Conservation (phyloP, 1,140 invertebrate species). For the Agrilus planipennis region DNA sequence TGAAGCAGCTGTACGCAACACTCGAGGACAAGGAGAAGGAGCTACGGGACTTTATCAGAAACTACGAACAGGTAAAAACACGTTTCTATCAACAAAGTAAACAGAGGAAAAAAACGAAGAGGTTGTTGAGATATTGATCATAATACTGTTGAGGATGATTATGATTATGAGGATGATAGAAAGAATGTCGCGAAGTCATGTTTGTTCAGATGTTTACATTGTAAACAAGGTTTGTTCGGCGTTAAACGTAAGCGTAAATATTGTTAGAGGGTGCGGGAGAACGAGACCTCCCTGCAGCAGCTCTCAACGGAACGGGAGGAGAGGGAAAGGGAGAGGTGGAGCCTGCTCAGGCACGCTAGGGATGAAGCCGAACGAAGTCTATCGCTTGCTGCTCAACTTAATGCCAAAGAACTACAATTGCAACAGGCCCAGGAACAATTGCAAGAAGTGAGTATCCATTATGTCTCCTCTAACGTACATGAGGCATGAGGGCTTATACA, state of each 20-base stretch:
- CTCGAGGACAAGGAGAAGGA: slow-evolving; percentile 91
- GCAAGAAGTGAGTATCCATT: slow-evolving; percentile 50
- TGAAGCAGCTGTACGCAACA: slow-evolving; percentile 88
- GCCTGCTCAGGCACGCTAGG: slow-evolving; percentile 70
- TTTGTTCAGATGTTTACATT: too few species aligned
- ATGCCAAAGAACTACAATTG: slow-evolving; percentile 71
- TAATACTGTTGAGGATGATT: too few species aligned
- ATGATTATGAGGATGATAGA: too few species aligned
- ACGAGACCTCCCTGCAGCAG: slow-evolving; percentile 56
- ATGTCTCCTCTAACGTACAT: too few species aligned
- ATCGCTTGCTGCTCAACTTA: slow-evolving; percentile 72
- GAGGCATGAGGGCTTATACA: too few species aligned
- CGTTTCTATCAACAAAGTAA: too few species aligned
- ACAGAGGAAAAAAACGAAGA: too few species aligned
- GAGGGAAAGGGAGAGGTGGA: slow-evolving; percentile 77
- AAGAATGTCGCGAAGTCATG: too few species aligned
- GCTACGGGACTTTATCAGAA: slow-evolving; percentile 84
- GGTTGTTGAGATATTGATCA: too few species aligned
- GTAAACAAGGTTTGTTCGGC: too few species aligned
- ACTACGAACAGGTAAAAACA: slow-evolving; percentile 86
- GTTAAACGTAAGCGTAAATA: too few species aligned
- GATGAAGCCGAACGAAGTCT: slow-evolving; percentile 82
- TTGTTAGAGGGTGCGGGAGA: slow-evolving; percentile 60
- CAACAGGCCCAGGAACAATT: slow-evolving; percentile 73
- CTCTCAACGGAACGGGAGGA: slow-evolving; percentile 68